A percentile compares a stretch with the other conserved stretches of the same genome.
Evolutionary conservation across 2,888 invertebrate species (phyloP).

Genomic region (Selenia dentaria): DNA sequence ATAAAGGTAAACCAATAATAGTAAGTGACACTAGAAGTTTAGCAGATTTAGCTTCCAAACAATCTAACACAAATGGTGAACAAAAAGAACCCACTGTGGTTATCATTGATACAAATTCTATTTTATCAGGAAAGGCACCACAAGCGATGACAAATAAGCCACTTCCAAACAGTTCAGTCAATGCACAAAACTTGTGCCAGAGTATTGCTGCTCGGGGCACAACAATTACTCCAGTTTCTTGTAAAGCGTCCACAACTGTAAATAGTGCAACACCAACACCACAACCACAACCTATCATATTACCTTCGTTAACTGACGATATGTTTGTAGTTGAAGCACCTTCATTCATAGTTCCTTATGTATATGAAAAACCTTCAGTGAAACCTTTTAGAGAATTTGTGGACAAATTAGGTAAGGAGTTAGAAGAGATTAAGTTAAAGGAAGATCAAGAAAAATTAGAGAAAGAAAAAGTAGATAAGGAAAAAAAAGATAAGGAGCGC

Average conservation of each 20-base stretch:
- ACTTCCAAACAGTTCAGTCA: constrained; percentile 45
- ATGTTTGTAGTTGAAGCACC: constrained; percentile 97
- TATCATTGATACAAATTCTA: constrained; percentile 93
- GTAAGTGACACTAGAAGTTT: constrained; percentile 90
- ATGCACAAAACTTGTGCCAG: constrained; percentile 73
- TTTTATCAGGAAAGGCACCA: constrained; percentile 66
- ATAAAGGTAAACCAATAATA: constrained; percentile 82
- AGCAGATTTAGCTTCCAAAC: constrained; percentile 88
- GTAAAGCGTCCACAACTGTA: constrained; percentile 46
- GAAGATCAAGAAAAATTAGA: constrained; percentile 65
- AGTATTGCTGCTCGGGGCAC: constrained; percentile 80
- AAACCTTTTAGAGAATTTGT: constrained; percentile 92
- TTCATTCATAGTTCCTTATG: constrained; percentile 96
- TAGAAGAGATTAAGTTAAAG: constrained; percentile 77
- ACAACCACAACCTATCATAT: constrained; percentile 76
- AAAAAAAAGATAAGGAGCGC: constrained; percentile 70
- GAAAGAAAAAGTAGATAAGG: constrained; percentile 63
- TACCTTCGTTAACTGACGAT: constrained; percentile 94
- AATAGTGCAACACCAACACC: constrained; percentile 39
- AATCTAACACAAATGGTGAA: constrained; percentile 64
- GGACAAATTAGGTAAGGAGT: constrained; percentile 86
- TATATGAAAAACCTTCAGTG: constrained; percentile 95
- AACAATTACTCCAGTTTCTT: constrained; percentile 82
- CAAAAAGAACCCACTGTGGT: constrained; percentile 91
- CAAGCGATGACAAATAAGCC: constrained; percentile 47